Percentiles rank a stretch among this genome's conserved stretches.
Evolutionary conservation across 2,888 invertebrate species (phyloP).

Genomic region (Scaptomyza reducta): DNA sequence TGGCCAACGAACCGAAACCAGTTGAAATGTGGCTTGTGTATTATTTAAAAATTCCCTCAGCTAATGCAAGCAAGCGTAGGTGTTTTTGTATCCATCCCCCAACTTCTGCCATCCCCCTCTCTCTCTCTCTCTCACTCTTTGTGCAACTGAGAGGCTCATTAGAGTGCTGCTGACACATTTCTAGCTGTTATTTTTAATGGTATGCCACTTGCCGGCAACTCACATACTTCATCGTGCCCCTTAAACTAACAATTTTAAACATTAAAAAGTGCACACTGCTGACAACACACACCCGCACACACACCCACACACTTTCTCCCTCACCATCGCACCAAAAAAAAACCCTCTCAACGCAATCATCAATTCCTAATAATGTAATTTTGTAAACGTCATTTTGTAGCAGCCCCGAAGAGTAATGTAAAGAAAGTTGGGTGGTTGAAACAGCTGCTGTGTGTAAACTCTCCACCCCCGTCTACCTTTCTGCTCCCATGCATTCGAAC

Average conservation of each 20-base stretch:
- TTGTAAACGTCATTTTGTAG: slow-evolving; percentile 74
- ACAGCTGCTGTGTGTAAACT: slow-evolving; percentile 34
- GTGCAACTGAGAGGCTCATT: slow-evolving; percentile 44
- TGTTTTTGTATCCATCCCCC: slow-evolving; percentile 2
- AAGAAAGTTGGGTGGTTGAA: slow-evolving; percentile 46
- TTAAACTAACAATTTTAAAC: slow-evolving; percentile 30
- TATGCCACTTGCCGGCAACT: slow-evolving; percentile 35
- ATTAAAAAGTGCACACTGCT: slow-evolving; percentile 46
- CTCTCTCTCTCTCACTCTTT: neutral
- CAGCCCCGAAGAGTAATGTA: slow-evolving; percentile 4
- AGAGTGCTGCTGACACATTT: slow-evolving; percentile 58
- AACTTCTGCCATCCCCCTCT: too few species aligned
- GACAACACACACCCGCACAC: slow-evolving; percentile 17
- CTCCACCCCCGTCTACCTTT: neutral
- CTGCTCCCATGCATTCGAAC: slow-evolving; percentile 8
- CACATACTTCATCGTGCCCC: slow-evolving; percentile 2
- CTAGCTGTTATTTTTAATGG: slow-evolving; percentile 45
- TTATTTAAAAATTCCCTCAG: slow-evolving; percentile 69
- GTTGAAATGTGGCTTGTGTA: slow-evolving; percentile 67
- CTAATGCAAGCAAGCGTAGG: slow-evolving; percentile 36
- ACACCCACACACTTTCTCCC: slow-evolving; percentile 1
- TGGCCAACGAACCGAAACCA: slow-evolving; percentile 42
- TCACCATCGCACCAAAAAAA: neutral
- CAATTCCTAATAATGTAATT: slow-evolving; percentile 81
- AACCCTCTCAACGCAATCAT: slow-evolving; percentile 54